phyloP scores from a whole-genome alignment of 2,797 vertebrate genomes.

The Channa striata region DNA sequence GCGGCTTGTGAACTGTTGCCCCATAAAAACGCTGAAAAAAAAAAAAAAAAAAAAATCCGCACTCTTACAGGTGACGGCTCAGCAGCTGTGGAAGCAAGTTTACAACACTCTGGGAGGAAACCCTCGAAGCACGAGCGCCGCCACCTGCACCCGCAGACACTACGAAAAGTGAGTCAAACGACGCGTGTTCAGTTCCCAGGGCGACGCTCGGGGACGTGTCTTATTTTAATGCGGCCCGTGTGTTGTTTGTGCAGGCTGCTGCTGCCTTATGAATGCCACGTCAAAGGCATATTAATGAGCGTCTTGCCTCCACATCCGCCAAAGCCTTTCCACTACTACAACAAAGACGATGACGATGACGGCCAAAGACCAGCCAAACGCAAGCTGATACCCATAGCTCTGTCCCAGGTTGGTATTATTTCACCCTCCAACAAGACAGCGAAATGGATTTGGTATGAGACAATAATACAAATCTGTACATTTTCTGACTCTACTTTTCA shows the following conservation, averaged over 20 bases:
- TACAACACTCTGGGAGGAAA: conserved; percentile 86
- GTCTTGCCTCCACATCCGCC: conserved; percentile 31
- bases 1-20: no score
- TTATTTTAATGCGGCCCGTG: not conserved
- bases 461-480: no score
- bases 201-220: no score
- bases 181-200: accelerated
- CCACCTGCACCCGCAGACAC: conserved; percentile 86
- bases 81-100: conserved; percentile 87
- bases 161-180: conserved; percentile 82
- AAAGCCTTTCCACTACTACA: conserved; percentile 45
- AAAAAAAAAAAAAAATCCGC: not conserved
- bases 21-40: not conserved
- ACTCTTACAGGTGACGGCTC: conserved; percentile 78
- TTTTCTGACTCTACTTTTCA: no score
- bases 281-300: conserved; percentile 64
- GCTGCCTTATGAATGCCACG: conserved; percentile 81
- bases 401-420: conserved; percentile 66
- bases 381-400: conserved; percentile 27
- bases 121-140: conserved; percentile 86
- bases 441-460: no score
- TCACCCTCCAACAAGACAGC: not conserved
- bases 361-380: conserved; percentile 55
- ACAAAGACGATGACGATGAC: conserved; percentile 13
- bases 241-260: conserved; percentile 71